Conservation (phyloP, 2,888 invertebrate genomes). For the Stenichneumon culpator region DNA sequence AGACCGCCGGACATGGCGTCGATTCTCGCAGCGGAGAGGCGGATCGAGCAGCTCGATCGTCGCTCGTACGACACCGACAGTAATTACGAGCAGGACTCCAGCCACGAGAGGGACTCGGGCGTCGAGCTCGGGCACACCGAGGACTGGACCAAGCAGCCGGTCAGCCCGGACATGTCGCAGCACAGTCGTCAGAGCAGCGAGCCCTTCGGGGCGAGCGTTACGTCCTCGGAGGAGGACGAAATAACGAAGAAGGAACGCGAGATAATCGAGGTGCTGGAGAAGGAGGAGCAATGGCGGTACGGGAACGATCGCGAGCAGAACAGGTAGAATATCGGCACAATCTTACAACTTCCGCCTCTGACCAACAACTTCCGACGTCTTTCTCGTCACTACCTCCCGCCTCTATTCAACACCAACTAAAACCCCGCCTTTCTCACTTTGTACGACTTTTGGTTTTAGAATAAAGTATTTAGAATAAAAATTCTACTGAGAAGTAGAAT, state of each 20-base stretch:
- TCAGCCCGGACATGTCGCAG: conserved; percentile 85
- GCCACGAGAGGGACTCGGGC: conserved; percentile 90
- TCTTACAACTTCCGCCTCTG: conserved; percentile 15
- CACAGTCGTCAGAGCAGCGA: conserved; percentile 94
- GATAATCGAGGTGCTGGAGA: conserved; percentile 89
- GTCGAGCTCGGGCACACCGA: conserved; percentile 89
- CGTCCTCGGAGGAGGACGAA: conserved; percentile 92
- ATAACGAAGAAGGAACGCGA: conserved; percentile 89
- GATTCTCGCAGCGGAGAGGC: conserved; percentile 92
- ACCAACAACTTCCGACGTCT: conserved; percentile 2
- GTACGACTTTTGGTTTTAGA: conserved; percentile 47
- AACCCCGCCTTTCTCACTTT: conserved; percentile 27
- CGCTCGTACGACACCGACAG: conserved; percentile 91
- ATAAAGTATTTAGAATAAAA: conserved; percentile 40
- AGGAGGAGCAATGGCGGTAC: conserved; percentile 88
- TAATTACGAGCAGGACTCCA: conserved; percentile 85
- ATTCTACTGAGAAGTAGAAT: too few species aligned
- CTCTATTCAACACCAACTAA: conserved; percentile 14
- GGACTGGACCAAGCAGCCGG: conserved; percentile 83
- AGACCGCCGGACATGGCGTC: conserved; percentile 93
- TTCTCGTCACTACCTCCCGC: conserved; percentile 22
- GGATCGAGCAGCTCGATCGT: conserved; percentile 92
- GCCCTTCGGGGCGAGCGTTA: conserved; percentile 90
- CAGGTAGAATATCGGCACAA: conserved; percentile 74
- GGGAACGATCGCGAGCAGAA: conserved; percentile 82